A percentile compares a stretch with the other conserved stretches of the same genome.
These are phyloP conservation scores for Strigamia maritima DNA, from an alignment of 2,888 invertebrate species.

Conservation along the genomic window DNA sequence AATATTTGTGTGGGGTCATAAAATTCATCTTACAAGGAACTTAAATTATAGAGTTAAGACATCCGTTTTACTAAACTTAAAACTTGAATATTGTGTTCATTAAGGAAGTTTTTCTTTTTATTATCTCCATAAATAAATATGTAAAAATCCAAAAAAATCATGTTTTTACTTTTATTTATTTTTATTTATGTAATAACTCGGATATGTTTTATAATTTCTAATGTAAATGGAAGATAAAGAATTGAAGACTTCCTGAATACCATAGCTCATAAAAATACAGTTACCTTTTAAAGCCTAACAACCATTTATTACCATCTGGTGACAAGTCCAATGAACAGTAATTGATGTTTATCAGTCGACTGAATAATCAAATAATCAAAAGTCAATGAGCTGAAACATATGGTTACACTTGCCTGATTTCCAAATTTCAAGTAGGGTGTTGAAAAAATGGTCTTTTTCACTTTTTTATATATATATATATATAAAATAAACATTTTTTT, in stretches of 20 bases:
- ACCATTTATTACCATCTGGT: neutral
- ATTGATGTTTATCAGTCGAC: conserved; percentile 6
- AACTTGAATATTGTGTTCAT: neutral
- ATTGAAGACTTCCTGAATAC: conserved; percentile 1
- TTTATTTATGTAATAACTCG: neutral
- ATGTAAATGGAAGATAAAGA: neutral
- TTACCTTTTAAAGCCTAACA: neutral
- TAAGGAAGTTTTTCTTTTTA: conserved; percentile 12
- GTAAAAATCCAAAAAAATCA: neutral
- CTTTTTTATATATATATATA: no score
- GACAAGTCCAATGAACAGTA: conserved; percentile 10
- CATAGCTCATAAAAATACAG: neutral
- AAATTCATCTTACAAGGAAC: conserved; percentile 1
- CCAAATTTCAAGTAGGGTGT: neutral
- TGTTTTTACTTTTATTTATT: neutral
- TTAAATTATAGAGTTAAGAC: neutral
- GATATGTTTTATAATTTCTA: neutral
- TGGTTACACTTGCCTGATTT: neutral
- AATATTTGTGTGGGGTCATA: neutral
- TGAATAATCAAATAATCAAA: conserved; percentile 1
- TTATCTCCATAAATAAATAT: conserved; percentile 6
- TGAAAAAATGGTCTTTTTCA: neutral
- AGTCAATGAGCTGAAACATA: conserved; percentile 15
- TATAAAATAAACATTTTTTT: no score
- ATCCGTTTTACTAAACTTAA: neutral